phyloP scores from a whole-genome alignment of 35 echinoderm and acorn worm species.

The Holothuria glaberrima region DNA sequence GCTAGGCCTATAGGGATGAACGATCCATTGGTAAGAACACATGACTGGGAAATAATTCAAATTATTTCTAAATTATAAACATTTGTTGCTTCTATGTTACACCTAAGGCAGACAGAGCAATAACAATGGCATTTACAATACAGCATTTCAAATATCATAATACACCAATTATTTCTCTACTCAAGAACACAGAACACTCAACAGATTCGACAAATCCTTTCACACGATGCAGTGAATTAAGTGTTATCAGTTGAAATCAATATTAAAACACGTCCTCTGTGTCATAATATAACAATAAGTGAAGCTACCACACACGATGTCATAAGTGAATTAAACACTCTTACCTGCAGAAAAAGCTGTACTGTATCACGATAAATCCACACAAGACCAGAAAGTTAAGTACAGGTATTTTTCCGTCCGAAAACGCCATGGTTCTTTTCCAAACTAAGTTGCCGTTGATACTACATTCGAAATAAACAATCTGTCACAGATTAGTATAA shows the following conservation, averaged over 20 bases:
- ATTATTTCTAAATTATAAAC: too few relatives aligned
- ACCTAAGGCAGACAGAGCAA: too few relatives aligned
- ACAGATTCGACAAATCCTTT: too few relatives aligned
- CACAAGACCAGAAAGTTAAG: neutral
- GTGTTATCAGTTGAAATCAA: neutral
- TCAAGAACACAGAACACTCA: too few relatives aligned
- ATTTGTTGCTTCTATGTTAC: too few relatives aligned
- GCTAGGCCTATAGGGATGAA: too few relatives aligned
- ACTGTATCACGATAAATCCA: conserved; percentile 25
- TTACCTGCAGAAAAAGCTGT: conserved; percentile 34
- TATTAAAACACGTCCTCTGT: neutral
- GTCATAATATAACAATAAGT: conserved; percentile 18
- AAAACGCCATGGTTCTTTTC: conserved; percentile 24
- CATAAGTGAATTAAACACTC: conserved; percentile 11
- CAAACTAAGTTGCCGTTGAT: neutral
- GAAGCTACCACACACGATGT: conserved; percentile 33
- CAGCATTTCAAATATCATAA: too few relatives aligned
- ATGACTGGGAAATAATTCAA: too few relatives aligned
- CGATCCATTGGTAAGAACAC: too few relatives aligned
- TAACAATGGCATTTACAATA: too few relatives aligned
- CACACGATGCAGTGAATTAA: too few relatives aligned
- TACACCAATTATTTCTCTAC: too few relatives aligned
- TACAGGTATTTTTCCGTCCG: conserved; percentile 30
- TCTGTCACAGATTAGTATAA: conserved; percentile 34
- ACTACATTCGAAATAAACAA: conserved; percentile 29